phyloP scores from a whole-genome alignment of 2,797 vertebrate species.

The Argyrosomus regius region DNA sequence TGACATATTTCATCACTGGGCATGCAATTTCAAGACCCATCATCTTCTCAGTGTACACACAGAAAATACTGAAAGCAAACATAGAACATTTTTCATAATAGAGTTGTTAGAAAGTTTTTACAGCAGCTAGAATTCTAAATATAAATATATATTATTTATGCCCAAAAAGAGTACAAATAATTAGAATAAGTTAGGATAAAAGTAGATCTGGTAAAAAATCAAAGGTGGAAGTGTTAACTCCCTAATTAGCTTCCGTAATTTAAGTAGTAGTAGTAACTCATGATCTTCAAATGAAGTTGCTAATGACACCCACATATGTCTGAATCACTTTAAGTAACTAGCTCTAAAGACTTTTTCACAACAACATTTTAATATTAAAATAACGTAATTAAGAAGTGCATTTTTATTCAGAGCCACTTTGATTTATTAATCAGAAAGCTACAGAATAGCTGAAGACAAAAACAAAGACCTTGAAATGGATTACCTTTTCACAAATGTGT shows the following conservation, averaged over 20 bases:
- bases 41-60: neutral
- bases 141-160: neutral
- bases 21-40: neutral
- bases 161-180: neutral
- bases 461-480: neutral
- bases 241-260: neutral
- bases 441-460: neutral
- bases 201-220: neutral
- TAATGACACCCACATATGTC: neutral
- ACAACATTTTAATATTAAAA: neutral
- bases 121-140: neutral
- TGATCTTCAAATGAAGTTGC: neutral
- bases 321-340: slow-evolving; percentile 2
- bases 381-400: neutral
- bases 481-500: neutral
- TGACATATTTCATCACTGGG: slow-evolving; percentile 31
- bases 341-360: neutral
- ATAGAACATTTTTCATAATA: neutral
- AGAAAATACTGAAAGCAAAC: neutral
- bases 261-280: neutral
- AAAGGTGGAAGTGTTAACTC: neutral
- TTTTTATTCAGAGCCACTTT: neutral
- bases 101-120: neutral
- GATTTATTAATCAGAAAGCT: neutral
- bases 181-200: neutral